Conservation (phyloP, 2,113 vertebrate species). For the Alligator sinensis region DNA sequence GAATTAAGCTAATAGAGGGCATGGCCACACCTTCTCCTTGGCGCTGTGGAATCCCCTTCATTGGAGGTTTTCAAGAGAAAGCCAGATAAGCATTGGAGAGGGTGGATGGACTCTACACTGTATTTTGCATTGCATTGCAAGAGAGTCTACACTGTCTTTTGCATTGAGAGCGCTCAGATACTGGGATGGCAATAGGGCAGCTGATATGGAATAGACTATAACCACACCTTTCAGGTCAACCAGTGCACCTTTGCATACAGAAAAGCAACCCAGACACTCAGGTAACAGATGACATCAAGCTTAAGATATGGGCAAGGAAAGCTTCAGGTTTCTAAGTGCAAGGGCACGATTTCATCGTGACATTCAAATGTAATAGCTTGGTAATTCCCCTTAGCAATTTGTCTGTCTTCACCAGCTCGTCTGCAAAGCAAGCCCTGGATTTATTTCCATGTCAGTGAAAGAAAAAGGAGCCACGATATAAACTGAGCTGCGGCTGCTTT, state of each 20-base stretch:
- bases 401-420: not conserved
- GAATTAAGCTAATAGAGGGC: too few relatives aligned
- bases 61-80: too few relatives aligned
- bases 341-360: rapidly evolving
- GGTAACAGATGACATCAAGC: not conserved
- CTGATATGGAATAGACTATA: not conserved
- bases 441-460: not conserved
- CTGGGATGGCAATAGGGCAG: not conserved
- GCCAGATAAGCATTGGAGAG: too few relatives aligned
- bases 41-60: too few relatives aligned
- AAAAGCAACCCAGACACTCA: not conserved
- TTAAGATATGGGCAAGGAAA: not conserved
- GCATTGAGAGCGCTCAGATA: not conserved
- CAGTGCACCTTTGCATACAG: not conserved
- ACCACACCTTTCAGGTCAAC: not conserved
- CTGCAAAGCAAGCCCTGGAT: not conserved
- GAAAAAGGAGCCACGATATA: not conserved
- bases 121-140: too few relatives aligned
- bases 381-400: not conserved
- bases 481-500: not conserved
- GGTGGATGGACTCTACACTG: too few relatives aligned
- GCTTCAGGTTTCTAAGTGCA: rapidly evolving
- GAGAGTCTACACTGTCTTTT: too few relatives aligned
- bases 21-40: too few relatives aligned
- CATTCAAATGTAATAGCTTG: not conserved